These are phyloP conservation scores for Octopus sinensis DNA, from an alignment of 1,140 invertebrate genomes.

Conservation along the genomic window DNA sequence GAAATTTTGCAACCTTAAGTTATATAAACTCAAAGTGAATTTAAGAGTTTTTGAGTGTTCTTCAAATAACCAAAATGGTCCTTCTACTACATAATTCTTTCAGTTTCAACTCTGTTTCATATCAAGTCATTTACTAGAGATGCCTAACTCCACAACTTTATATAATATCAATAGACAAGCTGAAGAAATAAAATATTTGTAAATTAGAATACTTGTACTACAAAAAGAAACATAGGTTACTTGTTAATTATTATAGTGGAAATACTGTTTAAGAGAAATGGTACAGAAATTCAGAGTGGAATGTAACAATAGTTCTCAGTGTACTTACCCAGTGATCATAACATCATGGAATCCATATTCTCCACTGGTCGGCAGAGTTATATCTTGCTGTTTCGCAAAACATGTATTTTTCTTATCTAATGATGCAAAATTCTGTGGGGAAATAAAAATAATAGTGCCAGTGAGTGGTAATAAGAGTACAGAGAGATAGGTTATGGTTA, in stretches of 20 bases:
- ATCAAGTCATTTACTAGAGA: too few species aligned
- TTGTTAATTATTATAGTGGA: too few species aligned
- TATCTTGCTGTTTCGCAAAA: slow-evolving; percentile 18
- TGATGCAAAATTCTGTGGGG: not conserved
- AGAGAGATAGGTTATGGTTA: not conserved
- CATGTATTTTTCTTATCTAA: slow-evolving; percentile 5
- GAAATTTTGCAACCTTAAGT: too few species aligned
- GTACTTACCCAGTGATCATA: slow-evolving; percentile 41
- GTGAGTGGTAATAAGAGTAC: not conserved
- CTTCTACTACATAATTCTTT: too few species aligned
- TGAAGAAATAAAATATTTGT: not conserved
- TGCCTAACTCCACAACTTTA: too few species aligned
- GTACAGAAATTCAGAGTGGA: not conserved
- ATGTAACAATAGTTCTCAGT: not conserved
- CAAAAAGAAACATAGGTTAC: too few species aligned
- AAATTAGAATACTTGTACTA: too few species aligned
- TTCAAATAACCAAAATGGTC: too few species aligned
- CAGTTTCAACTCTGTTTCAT: too few species aligned
- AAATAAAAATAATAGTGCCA: not conserved
- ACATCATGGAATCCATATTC: slow-evolving; percentile 36
- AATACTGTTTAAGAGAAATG: not conserved
- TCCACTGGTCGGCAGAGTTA: slow-evolving; percentile 25
- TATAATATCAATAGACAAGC: not conserved
- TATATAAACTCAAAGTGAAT: too few species aligned
- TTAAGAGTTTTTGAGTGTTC: too few species aligned